phyloP scores from a whole-genome alignment of 2,888 invertebrate genomes.

The Lysandra bellargus region DNA sequence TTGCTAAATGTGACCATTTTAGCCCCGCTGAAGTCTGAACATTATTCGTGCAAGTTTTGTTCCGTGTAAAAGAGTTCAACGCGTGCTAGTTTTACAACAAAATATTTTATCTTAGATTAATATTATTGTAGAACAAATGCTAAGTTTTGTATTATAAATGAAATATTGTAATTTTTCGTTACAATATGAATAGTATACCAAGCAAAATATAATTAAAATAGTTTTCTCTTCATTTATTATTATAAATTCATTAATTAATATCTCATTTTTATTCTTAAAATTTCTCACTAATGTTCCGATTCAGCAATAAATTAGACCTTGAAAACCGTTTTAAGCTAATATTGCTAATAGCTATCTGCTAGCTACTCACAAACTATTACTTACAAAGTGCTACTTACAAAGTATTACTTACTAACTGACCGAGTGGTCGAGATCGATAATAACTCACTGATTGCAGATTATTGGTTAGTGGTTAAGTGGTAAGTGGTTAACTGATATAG shows the following conservation, averaged over 20 bases:
- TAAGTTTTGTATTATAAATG: not conserved
- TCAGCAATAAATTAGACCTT: too few species aligned
- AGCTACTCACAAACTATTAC: not conserved
- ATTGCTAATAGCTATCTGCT: not conserved
- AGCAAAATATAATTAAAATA: too few species aligned
- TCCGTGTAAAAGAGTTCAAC: not conserved
- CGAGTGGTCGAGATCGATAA: not conserved
- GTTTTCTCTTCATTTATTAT: too few species aligned
- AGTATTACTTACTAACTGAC: conserved; percentile 5
- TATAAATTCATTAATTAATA: too few species aligned
- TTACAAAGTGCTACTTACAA: not conserved
- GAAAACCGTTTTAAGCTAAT: not conserved
- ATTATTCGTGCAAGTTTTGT: not conserved
- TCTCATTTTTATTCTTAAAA: too few species aligned
- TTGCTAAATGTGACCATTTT: too few species aligned
- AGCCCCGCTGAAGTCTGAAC: too few species aligned
- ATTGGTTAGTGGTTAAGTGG: not conserved
- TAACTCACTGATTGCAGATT: conserved; percentile 1
- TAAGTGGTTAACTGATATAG: conserved; percentile 1
- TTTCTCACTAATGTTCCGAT: too few species aligned
- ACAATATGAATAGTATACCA: too few species aligned
- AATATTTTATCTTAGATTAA: too few species aligned
- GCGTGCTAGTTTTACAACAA: not conserved
- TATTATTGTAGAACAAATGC: not conserved
- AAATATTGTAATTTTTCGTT: too few species aligned